Evolutionary conservation across 53 echinoderm and acorn worm species (phyloP).

Genomic region (Actinopyga echinites): DNA sequence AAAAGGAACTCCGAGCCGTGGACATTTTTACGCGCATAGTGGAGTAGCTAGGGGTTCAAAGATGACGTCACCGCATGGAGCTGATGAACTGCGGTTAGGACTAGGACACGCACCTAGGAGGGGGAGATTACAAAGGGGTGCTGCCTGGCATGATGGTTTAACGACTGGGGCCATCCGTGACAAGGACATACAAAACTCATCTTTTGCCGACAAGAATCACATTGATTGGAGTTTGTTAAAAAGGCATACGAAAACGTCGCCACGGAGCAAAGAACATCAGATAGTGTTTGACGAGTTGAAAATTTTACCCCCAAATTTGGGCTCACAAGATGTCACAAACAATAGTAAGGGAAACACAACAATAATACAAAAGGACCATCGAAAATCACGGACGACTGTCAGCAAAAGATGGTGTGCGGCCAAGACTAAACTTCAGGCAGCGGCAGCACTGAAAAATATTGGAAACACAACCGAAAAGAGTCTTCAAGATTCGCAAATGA

Average conservation of each 20-base stretch:
- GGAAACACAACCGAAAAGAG: background rate
- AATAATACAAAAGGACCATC: background rate
- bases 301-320: no score
- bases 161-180: background rate
- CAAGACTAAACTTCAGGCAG: background rate
- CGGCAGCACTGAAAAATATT: background rate
- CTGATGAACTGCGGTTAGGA: no score
- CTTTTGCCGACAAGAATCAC: background rate
- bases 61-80: no score
- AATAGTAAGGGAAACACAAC: background rate
- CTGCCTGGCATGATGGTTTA: background rate
- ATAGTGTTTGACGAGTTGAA: slow-evolving; percentile 6
- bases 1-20: no score
- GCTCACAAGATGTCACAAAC: background rate
- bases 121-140: background rate
- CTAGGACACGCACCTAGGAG: no score
- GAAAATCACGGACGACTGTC: background rate
- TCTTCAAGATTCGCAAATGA: background rate
- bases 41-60: no score
- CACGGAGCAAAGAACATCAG: slow-evolving; percentile 25
- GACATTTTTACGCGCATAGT: no score
- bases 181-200: background rate
- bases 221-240: slow-evolving; percentile 4
- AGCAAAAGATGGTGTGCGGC: slow-evolving; percentile 6
- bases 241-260: background rate